A percentile compares a stretch with the other conserved stretches of the same genome.
phyloP scores from a whole-genome alignment of 2,888 invertebrate species.

The Rosalia funebris region DNA sequence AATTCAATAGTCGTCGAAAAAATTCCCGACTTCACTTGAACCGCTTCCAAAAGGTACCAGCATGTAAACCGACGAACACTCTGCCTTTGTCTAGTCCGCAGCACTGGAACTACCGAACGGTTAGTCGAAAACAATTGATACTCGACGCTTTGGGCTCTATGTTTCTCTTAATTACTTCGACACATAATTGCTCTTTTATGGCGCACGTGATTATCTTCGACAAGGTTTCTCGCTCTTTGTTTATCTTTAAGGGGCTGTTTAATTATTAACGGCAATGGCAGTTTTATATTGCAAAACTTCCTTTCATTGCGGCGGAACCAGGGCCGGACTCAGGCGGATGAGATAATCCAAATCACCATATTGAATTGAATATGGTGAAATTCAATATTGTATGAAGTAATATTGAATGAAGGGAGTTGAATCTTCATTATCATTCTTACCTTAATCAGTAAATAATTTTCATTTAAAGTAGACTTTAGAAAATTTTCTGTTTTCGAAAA shows the following conservation, averaged over 20 bases:
- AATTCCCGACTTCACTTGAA: slow-evolving; percentile 1
- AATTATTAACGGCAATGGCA: slow-evolving; percentile 8
- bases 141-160: slow-evolving; percentile 16
- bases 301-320: not conserved
- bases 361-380: too few species aligned
- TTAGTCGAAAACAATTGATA: slow-evolving; percentile 32
- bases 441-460: too few species aligned
- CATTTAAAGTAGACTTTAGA: too few species aligned
- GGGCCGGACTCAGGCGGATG: not conserved
- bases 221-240: slow-evolving; percentile 5
- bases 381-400: too few species aligned
- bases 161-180: slow-evolving; percentile 28
- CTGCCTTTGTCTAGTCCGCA: slow-evolving; percentile 31
- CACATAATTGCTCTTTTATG: slow-evolving; percentile 7
- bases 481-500: too few species aligned
- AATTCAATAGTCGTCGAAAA: not conserved
- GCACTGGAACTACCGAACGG: slow-evolving; percentile 29
- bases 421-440: too few species aligned
- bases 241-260: slow-evolving; percentile 3
- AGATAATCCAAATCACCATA: too few species aligned
- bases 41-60: slow-evolving; percentile 6
- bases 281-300: slow-evolving; percentile 1
- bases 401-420: too few species aligned
- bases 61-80: slow-evolving; percentile 32
- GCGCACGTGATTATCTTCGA: slow-evolving; percentile 9